Evolutionary conservation across 1,140 invertebrate species (phyloP), one percentile per base, ranked within the genome.

Genomic region (Drosophila ficusphila): DNA sequence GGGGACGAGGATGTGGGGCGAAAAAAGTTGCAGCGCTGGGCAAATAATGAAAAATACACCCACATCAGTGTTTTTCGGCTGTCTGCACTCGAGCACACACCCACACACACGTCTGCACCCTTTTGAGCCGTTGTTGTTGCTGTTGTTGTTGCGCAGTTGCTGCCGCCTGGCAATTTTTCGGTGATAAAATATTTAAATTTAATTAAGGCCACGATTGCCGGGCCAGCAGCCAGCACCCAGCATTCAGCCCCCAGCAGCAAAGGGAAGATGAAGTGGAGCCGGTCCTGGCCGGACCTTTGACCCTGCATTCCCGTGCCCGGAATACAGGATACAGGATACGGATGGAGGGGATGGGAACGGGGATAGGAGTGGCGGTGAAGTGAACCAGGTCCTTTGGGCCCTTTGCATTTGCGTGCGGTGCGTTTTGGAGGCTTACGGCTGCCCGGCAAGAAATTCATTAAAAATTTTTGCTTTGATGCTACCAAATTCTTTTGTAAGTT

Each of bases 181-280:
- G 89, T 90, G 89, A 90, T 90, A 90, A 90, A 90, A 90, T 90
- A 90, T 90, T 90, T 90, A 90, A 90, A 90, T 90, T 90, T 90
- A 90, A 90, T 90, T 90, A 90, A 90, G 89, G 89, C 89, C 89
- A 83, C 77, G 83, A 82, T 88, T 81, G 77, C 61, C 70, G 76
- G 71, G 79, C 23, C 42, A 46, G 42, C 42, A 23, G 21, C 19
- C 41, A 23, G n/a, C n/a, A n/a, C n/a, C n/a, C n/a, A n/a, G n/a
- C n/a, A n/a, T n/a, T n/a, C n/a, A n/a, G n/a, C n/a, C n/a, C n/a
- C 78, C 78, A 74, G 52, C 58, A 68, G 52, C 78, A 83, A 85
- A 76, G 69, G 71, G 71, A 85, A 62, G 73, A 46, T 74, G 76
- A 57, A 64, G 49, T 73, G 39, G 62, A 67, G 33, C 33, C 39